A percentile compares a stretch with the other conserved stretches of the same genome.
phyloP scores from a whole-genome alignment of 1,140 invertebrate species.

The Phthorimaea operculella region DNA sequence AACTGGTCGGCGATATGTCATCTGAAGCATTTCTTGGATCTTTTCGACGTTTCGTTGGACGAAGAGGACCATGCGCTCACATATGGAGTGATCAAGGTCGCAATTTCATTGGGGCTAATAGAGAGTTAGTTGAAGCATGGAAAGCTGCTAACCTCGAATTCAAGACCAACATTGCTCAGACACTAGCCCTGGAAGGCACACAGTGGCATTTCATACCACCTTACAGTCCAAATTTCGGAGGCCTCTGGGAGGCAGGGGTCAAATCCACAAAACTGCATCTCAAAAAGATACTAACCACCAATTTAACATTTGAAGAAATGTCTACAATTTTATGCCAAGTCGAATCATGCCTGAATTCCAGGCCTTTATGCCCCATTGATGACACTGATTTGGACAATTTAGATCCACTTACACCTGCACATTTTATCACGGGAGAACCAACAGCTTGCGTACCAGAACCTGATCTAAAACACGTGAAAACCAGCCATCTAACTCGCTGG shows the following conservation, averaged over 20 bases:
- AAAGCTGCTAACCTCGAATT: slow-evolving; percentile 8
- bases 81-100: slow-evolving; percentile 41
- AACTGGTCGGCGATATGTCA: slow-evolving; percentile 26
- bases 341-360: slow-evolving; percentile 10
- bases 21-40: slow-evolving; percentile 24
- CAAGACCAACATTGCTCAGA: slow-evolving; percentile 6
- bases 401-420: slow-evolving; percentile 10
- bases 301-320: slow-evolving; percentile 17
- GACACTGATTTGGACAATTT: slow-evolving; percentile 10
- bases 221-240: too few relatives aligned
- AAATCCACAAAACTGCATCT: too few relatives aligned
- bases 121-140: slow-evolving; percentile 14
- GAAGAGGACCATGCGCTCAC: slow-evolving; percentile 24
- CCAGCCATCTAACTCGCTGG: slow-evolving; percentile 9
- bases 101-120: slow-evolving; percentile 40
- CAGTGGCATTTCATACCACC: too few relatives aligned
- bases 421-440: slow-evolving; percentile 17
- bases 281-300: slow-evolving; percentile 10
- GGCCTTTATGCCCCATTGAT: slow-evolving; percentile 11
- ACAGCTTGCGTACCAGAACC: slow-evolving; percentile 10
- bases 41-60: slow-evolving; percentile 31
- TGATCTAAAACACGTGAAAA: slow-evolving; percentile 1
- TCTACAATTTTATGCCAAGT: slow-evolving; percentile 11
- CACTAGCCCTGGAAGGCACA: slow-evolving; percentile 3
- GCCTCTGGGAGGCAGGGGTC: too few relatives aligned